A percentile compares a stretch with the other conserved stretches of the same genome.
Evolutionary conservation across 2,797 vertebrate species (phyloP).

Genomic region (Holocentrus rufus): DNA sequence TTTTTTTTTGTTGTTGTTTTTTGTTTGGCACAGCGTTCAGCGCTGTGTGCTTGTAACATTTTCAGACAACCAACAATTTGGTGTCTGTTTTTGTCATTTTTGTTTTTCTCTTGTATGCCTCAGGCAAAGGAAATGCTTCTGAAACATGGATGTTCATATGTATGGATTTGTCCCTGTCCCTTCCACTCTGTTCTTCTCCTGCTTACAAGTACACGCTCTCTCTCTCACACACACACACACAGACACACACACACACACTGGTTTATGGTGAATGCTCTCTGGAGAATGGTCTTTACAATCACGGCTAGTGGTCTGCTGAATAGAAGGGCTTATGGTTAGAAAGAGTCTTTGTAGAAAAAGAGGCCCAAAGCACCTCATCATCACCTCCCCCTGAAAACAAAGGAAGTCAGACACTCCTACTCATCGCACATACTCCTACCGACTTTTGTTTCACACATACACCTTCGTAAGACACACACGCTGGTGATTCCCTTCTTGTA

Average conservation of each 20-base stretch:
- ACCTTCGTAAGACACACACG: constrained; percentile 56
- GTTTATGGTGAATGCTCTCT: constrained; percentile 44
- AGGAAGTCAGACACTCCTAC: constrained; percentile 50
- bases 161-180: neutral
- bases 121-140: neutral
- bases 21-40: no score
- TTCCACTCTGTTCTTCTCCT: neutral
- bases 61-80: constrained; percentile 5
- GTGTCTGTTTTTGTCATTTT: neutral
- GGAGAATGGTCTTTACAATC: constrained; percentile 53
- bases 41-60: constrained; percentile 24
- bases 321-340: constrained; percentile 51
- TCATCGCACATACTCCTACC: constrained; percentile 44
- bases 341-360: constrained; percentile 42
- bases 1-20: no score
- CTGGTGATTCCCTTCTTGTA: constrained; percentile 53
- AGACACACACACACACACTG: constrained; percentile 16
- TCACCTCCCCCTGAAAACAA: constrained; percentile 59
- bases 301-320: constrained; percentile 38
- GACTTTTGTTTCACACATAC: constrained; percentile 41
- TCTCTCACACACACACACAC: neutral
- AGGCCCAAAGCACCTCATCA: constrained; percentile 47
- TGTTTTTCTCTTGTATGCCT: neutral
- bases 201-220: constrained; percentile 15
- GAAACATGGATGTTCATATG: neutral